Evolutionary conservation across 2,113 vertebrate genomes (phyloP).

Genomic region (Brachypteracias leptosomus): DNA sequence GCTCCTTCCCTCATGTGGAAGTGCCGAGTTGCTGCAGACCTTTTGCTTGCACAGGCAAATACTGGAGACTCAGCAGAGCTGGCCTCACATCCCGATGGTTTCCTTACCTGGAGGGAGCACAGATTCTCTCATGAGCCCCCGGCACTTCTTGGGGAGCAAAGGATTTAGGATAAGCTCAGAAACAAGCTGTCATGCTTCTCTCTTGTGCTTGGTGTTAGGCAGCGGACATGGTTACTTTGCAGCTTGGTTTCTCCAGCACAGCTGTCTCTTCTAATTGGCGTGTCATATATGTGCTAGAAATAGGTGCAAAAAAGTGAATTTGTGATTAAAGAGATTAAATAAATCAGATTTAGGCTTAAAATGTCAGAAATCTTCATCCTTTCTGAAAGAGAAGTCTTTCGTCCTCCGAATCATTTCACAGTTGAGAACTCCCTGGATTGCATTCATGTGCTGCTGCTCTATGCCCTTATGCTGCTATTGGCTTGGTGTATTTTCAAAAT

Average conservation of each 20-base stretch:
- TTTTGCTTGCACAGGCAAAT: rapidly evolving
- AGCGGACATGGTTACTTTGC: rapidly evolving
- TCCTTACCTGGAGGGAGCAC: neutral
- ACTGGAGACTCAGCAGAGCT: neutral
- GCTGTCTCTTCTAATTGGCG: neutral
- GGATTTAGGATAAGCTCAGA: neutral
- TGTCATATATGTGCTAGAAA: neutral
- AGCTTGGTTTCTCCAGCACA: neutral
- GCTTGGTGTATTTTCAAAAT: neutral
- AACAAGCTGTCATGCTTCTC: neutral
- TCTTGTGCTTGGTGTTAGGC: neutral
- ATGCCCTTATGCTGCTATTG: neutral
- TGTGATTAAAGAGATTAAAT: neutral
- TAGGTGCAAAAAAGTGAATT: neutral
- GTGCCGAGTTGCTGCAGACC: neutral
- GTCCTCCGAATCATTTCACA: neutral
- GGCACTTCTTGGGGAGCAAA: neutral
- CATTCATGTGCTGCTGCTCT: neutral
- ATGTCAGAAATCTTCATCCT: neutral
- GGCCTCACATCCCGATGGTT: rapidly evolving
- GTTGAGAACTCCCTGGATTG: neutral
- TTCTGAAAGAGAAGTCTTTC: neutral
- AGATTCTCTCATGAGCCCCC: neutral
- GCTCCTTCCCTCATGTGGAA: neutral
- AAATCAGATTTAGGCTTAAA: neutral